A percentile compares a stretch with the other conserved stretches of the same genome.
Evolutionary conservation across 2,888 invertebrate species (phyloP).

Genomic region (Ariolimax columbianus): DNA sequence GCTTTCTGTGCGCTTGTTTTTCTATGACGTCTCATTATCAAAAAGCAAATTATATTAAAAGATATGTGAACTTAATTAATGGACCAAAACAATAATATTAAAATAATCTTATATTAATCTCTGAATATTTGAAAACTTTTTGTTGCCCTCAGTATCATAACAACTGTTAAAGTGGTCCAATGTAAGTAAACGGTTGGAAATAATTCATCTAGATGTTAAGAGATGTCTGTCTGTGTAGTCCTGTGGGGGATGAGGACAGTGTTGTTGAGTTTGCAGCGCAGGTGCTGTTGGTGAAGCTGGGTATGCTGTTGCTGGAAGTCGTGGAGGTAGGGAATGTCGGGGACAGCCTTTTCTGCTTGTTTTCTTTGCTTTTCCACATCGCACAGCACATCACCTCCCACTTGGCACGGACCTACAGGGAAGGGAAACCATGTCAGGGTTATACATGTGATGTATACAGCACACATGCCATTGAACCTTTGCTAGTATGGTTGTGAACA

Average conservation of each 20-base stretch:
- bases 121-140: too few species aligned
- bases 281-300: constrained; percentile 49
- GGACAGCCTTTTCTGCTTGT: constrained; percentile 39
- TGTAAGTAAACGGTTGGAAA: too few species aligned
- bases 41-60: too few species aligned
- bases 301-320: constrained; percentile 45
- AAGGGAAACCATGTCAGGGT: neutral
- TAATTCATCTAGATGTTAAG: constrained; percentile 14
- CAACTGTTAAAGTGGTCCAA: too few species aligned
- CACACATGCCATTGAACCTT: neutral
- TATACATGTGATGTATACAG: neutral
- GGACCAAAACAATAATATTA: too few species aligned
- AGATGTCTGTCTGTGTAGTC: neutral
- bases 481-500: too few species aligned
- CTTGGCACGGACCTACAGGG: constrained; percentile 66
- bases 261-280: constrained; percentile 40
- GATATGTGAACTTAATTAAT: too few species aligned
- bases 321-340: constrained; percentile 24
- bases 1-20: too few species aligned
- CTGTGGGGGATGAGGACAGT: constrained; percentile 9
- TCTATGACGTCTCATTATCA: too few species aligned
- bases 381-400: constrained; percentile 67
- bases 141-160: too few species aligned
- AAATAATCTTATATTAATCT: too few species aligned
- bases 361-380: neutral